Base-by-base conservation (phyloP, 2,888 invertebrate genomes). In the Torymus aiolomorphi region DNA sequence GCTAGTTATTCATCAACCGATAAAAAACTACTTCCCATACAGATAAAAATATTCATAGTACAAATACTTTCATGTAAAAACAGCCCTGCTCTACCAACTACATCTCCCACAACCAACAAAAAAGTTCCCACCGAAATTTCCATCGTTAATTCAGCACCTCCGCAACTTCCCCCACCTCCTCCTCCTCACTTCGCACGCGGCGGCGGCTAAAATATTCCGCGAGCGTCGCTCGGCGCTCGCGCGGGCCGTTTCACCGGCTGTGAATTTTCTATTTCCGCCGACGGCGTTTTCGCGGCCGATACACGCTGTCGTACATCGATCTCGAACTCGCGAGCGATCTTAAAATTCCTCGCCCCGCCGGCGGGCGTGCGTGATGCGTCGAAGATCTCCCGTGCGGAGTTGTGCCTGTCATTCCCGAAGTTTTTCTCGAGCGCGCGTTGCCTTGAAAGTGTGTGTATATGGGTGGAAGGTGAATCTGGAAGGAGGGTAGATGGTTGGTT, bases 231-330 rank as follows among this genome's bases (percentile, higher is more conserved):
- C 42, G 8, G 8, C 42, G 42, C 42, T 8, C 42, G 42, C 42
- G 42, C 42, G 63, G 76, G 57, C 65, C 16, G 80, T 71, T 80
- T 76, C 76, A 65, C 70, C 80, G 75, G 76, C 80, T 80, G 71
- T 76, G 80, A 80, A 80, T 80, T 80, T 76, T 80, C 76, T 56
- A 80, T 76, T 80, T 72, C 71, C 75, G 42, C 51, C 14, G 42
- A 8, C 42, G 42, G 42, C 42, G 42, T 42, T 42, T 42, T 42
- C 42, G 11, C 49, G 10, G 66, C 42, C 0, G 42, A 42, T 42
- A 42, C 42, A 42, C 8, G 42, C 42, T 42, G 42, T 42, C 71
- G 72, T 54, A 56, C 73, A 74, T 74, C 51, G 78, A 73, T 73
- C 78, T 69, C n/a, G 4, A 31, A 14, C 24, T n/a, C 18, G 59